Evolutionary conservation across 2,888 invertebrate species (phyloP), one percentile per base, ranked within the genome.

Genomic region (Agrochola litura): DNA sequence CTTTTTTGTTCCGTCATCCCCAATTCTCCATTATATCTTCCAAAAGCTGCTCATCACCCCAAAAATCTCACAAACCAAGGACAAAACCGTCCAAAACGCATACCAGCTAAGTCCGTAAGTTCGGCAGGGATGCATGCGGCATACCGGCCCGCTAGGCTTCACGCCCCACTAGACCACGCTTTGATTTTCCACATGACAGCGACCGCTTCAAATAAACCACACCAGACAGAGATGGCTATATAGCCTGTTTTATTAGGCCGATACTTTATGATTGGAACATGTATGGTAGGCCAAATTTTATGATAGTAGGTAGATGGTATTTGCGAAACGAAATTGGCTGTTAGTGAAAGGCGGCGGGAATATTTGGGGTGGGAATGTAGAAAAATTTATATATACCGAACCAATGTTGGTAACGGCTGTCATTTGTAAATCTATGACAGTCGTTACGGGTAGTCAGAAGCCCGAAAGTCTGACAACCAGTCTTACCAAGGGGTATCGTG

Each of bases 121-220:
- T 87, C 70, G 88, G 87, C 74, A 77, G 68, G 78, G 74, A 6
- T 86, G 84, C 87, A 87, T 75, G 87, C 79, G 77, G 64, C 60
- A 80, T 67, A 60, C 66, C 86, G 80, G 56, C 61, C 88, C 88
- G 87, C 79, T 88, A 88, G 61, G 83, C 89, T 89, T 89, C 86
- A 89, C 89, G 78, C 78, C 72, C 77, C 90, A 89, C 65, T 89
- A 84, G 74, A 70, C 85, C 71, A 86, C 79, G 86, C 89, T 89
- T 89, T 89, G 89, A 89, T 89, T 89, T 89, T 89, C 89, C 89
- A 79, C 88, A 86, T 86, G 86, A 83, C 58, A 64, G 77, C 49
- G 74, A 74, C 68, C 82, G 88, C 89, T 89, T 90, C 88, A 90
- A 89, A 89, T 89, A 89, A 89, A 86, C 85, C 89, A 76, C 81